Percentiles rank a stretch among this genome's conserved stretches.
Evolutionary conservation across 2,888 invertebrate genomes (phyloP).

Genomic region (Eutolmus rufibarbis): DNA sequence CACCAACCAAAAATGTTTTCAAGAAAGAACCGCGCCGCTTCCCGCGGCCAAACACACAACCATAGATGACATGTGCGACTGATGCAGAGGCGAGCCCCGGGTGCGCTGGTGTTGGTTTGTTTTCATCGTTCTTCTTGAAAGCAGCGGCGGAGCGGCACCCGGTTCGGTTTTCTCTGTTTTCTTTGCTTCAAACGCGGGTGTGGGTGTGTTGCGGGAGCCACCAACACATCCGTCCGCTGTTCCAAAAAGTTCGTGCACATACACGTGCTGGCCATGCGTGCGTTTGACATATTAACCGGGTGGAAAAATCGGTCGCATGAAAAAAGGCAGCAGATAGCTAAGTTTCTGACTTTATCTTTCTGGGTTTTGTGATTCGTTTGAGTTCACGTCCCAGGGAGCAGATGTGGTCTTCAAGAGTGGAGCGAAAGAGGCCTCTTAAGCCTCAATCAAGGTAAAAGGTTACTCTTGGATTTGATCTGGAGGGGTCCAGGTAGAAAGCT

Average conservation of each 20-base stretch:
- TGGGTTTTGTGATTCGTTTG: too few relatives aligned
- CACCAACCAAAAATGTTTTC: background rate
- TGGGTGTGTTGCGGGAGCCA: background rate
- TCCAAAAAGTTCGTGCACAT: background rate
- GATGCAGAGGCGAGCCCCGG: background rate
- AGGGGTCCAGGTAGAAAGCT: background rate
- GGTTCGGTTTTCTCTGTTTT: background rate
- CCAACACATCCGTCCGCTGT: background rate
- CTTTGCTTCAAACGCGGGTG: background rate
- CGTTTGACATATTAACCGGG: background rate
- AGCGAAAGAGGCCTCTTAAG: background rate
- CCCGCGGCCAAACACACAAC: background rate
- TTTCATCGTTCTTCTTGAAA: background rate
- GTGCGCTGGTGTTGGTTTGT: background rate
- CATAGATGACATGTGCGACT: background rate
- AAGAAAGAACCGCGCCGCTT: background rate
- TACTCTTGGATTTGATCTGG: background rate
- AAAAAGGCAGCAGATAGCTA: background rate
- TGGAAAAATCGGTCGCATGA: background rate
- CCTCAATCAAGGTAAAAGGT: background rate
- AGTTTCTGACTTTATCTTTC: background rate
- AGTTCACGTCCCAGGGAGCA: background rate
- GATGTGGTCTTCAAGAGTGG: background rate
- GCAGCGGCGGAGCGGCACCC: background rate
- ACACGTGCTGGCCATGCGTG: background rate